A percentile compares a stretch with the other conserved stretches of the same genome.
These are phyloP conservation scores for Pan paniscus DNA, from an alignment of 2,113 vertebrate genomes.

Conservation along the genomic window DNA sequence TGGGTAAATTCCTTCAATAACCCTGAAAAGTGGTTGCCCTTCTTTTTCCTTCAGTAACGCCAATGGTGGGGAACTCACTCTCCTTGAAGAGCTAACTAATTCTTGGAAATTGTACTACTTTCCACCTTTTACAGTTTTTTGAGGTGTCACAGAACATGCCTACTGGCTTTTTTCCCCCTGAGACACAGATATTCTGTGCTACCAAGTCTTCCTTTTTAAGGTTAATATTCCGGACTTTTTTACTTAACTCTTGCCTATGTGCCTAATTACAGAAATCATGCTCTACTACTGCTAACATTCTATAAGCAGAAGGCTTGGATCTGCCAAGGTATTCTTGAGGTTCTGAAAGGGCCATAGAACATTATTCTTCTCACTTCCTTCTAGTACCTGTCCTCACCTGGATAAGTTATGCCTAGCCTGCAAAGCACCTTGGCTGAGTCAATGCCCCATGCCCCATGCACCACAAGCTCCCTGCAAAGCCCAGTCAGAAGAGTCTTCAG, in stretches of 20 bases:
- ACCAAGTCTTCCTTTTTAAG: neutral
- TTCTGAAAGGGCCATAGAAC: neutral
- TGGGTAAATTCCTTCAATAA: neutral
- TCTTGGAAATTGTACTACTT: neutral
- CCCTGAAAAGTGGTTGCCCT: neutral
- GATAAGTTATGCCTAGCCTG: neutral
- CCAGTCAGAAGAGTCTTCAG: neutral
- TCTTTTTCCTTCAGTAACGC: neutral
- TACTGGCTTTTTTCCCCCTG: neutral
- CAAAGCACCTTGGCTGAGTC: neutral
- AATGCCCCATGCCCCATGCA: neutral
- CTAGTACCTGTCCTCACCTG: neutral
- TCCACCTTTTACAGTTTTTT: neutral
- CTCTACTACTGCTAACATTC: neutral
- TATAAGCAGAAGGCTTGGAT: neutral
- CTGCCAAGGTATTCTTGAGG: neutral
- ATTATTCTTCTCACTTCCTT: neutral
- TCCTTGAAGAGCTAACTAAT: neutral
- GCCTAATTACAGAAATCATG: neutral
- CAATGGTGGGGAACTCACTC: neutral
- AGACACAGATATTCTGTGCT: neutral
- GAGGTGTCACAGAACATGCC: neutral
- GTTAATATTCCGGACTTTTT: neutral
- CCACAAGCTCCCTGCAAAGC: neutral
- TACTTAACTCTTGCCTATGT: rapidly evolving